A percentile compares a stretch with the other conserved stretches of the same genome.
Conservation (phyloP, 2,888 invertebrate genomes). For the Ormyrus labotus region DNA sequence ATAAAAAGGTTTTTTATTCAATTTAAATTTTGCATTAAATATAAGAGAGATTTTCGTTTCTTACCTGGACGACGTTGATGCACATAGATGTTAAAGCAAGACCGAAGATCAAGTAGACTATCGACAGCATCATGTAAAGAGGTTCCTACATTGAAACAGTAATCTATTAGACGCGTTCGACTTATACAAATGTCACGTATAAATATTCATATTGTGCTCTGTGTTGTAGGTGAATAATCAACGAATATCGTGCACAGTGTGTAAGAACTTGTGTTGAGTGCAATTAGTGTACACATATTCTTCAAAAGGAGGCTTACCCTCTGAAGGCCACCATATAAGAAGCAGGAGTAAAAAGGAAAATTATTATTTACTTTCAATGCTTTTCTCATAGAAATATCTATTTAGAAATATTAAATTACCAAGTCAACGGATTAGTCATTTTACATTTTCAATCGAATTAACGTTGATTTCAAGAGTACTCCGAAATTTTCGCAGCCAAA, state of each 20-base stretch:
- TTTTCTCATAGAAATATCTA: not conserved
- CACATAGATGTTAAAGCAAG: slow-evolving; percentile 97
- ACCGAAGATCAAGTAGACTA: slow-evolving; percentile 95
- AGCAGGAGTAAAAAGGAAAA: slow-evolving; percentile 59
- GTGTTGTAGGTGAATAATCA: not conserved
- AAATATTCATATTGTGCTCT: too few relatives aligned
- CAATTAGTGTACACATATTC: slow-evolving; percentile 48
- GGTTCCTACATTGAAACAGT: slow-evolving; percentile 81
- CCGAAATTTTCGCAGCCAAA: not conserved
- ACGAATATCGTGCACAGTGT: slow-evolving; percentile 30
- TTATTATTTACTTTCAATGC: slow-evolving; percentile 31
- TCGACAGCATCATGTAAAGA: slow-evolving; percentile 92
- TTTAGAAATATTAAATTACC: not conserved
- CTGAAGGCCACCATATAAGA: slow-evolving; percentile 71
- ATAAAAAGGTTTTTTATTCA: too few relatives aligned
- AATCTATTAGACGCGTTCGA: not conserved
- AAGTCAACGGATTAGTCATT: not conserved
- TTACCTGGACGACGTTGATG: slow-evolving; percentile 95
- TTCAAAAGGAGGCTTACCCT: slow-evolving; percentile 69
- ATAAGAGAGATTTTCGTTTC: slow-evolving; percentile 62
- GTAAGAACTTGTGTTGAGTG: slow-evolving; percentile 49
- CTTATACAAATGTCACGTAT: too few relatives aligned
- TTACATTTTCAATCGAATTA: too few relatives aligned
- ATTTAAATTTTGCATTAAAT: not conserved
- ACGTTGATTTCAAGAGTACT: too few relatives aligned